A percentile compares a stretch with the other conserved stretches of the same genome.
phyloP scores from a whole-genome alignment of 2,797 vertebrate species.

The Platyrinchus mystaceus region DNA sequence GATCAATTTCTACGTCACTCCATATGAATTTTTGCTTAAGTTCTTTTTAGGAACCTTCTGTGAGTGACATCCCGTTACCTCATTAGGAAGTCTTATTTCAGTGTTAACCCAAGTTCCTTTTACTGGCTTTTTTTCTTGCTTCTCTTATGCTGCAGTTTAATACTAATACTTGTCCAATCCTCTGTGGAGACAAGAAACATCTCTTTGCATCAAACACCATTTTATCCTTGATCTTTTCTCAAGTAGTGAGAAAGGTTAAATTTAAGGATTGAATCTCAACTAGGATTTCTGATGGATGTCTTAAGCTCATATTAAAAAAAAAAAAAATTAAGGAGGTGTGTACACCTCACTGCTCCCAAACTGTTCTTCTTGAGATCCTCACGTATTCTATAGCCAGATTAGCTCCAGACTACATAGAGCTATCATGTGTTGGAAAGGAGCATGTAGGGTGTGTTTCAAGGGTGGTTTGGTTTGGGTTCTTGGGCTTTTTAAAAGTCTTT shows the following conservation, averaged over 20 bases:
- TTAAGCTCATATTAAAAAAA: not conserved
- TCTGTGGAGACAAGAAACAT: not conserved
- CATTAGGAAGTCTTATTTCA: not conserved
- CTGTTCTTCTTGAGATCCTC: not conserved
- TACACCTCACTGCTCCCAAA: not conserved
- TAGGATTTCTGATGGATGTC: not conserved
- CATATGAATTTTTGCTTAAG: not conserved
- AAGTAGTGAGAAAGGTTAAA: not conserved
- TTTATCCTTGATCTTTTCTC: not conserved
- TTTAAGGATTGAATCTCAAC: not conserved
- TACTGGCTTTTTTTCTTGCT: not conserved
- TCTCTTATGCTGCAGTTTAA: not conserved
- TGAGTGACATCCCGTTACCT: not conserved
- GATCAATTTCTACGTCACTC: not conserved
- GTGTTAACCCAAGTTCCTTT: not conserved
- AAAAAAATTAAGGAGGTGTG: not conserved
- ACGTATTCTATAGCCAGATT: not conserved
- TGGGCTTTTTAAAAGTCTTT: not conserved
- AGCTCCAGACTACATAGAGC: not conserved
- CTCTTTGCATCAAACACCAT: not conserved
- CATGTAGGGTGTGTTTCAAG: not conserved
- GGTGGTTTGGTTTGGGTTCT: not conserved
- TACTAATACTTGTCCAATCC: not conserved
- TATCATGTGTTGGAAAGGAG: not conserved
- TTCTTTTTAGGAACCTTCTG: not conserved